Percentiles rank a stretch among this genome's conserved stretches.
Evolutionary conservation across 2,797 vertebrate species (phyloP).

Genomic region (Gastrophryne carolinensis): DNA sequence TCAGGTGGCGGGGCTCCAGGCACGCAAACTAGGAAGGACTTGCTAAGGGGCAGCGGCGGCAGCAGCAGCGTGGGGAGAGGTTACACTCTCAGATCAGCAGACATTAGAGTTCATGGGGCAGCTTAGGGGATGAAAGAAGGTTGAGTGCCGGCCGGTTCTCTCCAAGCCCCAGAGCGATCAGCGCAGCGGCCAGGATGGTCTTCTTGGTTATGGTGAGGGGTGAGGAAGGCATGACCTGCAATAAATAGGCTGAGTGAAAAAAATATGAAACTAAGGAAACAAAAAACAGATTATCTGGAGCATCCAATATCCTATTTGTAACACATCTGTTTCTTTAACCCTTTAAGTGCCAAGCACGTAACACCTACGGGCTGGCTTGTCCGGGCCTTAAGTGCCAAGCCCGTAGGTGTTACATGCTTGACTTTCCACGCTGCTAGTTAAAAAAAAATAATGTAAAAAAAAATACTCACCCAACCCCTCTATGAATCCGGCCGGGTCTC

Average conservation of each 20-base stretch:
- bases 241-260: background rate
- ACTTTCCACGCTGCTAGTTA: no score
- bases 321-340: no score
- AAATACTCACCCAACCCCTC: no score
- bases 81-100: background rate
- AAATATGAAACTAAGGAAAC: no score
- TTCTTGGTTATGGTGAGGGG: constrained; percentile 74
- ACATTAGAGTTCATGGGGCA: constrained; percentile 8
- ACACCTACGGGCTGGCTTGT: no score
- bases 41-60: background rate
- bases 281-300: no score
- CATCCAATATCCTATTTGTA: no score
- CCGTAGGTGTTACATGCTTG: no score
- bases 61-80: background rate
- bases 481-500: no score
- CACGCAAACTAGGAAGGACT: background rate
- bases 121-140: constrained; percentile 42
- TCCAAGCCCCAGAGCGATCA: constrained; percentile 77
- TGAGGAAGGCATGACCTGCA: constrained; percentile 82
- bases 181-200: constrained; percentile 73
- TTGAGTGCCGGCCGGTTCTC: constrained; percentile 75
- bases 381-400: no score
- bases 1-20: background rate
- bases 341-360: no score
- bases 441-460: no score